Base-by-base conservation (phyloP, 2,888 invertebrate genomes). In the Acanthoscelides obtectus region DNA sequence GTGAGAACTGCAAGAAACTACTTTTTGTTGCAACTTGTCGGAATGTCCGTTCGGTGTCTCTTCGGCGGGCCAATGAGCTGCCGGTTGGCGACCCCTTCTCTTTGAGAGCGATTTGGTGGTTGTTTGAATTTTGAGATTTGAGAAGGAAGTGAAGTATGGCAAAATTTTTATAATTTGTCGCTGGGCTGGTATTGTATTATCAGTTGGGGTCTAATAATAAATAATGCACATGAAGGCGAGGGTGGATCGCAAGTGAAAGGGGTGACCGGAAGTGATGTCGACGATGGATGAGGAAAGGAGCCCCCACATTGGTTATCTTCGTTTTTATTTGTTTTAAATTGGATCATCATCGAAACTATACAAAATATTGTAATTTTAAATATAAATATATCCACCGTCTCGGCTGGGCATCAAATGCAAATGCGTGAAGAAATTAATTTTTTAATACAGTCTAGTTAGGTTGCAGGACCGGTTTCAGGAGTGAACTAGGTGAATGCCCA, bases 1-100 rank as follows among this genome's bases (percentile, higher is more conserved):
- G 71, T 68, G 71, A 68, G 71, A 71, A 68, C 67, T 80, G 72
- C 69, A 67, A 8, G 81, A 81, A 75, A 80, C 83, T 83, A 82
- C 80, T 83, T 83, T 81, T 81, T 77, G 78, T 69, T 78, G 75
- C 79, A 76, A 76, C 77, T 77, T 79, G 80, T 79, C 75, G 80
- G 81, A 81, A 82, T 81, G 81, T 77, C 71, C 69, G 73, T 73
- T 75, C 77, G 75, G 71, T 74, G 72, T 71, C 70, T 70, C 72
- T 68, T 66, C 69, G 69, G 69, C 67, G 77, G 72, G 77, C 78
- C 77, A 78, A 77, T 72, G 63, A 63, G 64, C 8, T 1, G 17
- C 12, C 45, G 6, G 68, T 12, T 20, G 8, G 20, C 27, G 22
- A 21, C 21, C 19, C 8, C 19, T n/a, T 8, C 22, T 27, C 63